Conservation (phyloP, 2,888 invertebrate genomes). For the Crocallis elinguaria region DNA sequence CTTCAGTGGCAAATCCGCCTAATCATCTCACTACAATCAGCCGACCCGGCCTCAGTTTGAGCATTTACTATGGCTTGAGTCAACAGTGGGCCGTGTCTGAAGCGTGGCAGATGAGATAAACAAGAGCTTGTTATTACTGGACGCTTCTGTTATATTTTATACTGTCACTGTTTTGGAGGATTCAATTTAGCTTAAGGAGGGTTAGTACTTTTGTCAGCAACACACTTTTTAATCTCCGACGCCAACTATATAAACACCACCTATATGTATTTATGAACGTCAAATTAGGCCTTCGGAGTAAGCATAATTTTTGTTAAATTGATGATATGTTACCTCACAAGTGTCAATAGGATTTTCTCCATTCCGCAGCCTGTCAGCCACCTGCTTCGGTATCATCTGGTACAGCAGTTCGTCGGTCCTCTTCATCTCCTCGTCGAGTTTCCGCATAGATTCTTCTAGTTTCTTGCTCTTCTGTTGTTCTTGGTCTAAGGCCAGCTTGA, state of each 20-base stretch:
- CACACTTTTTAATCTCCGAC: too few species aligned
- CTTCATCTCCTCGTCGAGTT: slow-evolving; percentile 97
- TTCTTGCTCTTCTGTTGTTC: slow-evolving; percentile 98
- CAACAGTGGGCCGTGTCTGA: slow-evolving; percentile 23
- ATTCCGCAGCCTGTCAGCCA: slow-evolving; percentile 95
- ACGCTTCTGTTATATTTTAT: background rate
- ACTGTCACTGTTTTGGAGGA: background rate
- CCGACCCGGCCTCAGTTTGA: background rate
- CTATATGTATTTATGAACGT: too few species aligned
- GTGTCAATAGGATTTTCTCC: slow-evolving; percentile 99
- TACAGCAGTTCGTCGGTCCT: slow-evolving; percentile 97
- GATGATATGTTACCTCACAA: slow-evolving; percentile 92
- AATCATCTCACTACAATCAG: slow-evolving; percentile 1
- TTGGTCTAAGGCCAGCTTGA: slow-evolving; percentile 97
- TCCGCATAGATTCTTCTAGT: slow-evolving; percentile 97
- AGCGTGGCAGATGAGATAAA: slow-evolving; percentile 21
- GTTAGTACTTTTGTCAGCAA: too few species aligned
- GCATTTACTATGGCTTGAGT: slow-evolving; percentile 6
- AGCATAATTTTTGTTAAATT: too few species aligned
- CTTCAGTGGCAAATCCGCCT: background rate
- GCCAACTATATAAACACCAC: too few species aligned
- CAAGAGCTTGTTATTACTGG: slow-evolving; percentile 1
- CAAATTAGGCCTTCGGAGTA: too few species aligned
- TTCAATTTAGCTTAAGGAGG: background rate
- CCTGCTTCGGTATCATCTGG: slow-evolving; percentile 99